Evolutionary conservation across 2,888 invertebrate species (phyloP), one percentile per base, ranked within the genome.

Genomic region (Sinhomidia bicolor): DNA sequence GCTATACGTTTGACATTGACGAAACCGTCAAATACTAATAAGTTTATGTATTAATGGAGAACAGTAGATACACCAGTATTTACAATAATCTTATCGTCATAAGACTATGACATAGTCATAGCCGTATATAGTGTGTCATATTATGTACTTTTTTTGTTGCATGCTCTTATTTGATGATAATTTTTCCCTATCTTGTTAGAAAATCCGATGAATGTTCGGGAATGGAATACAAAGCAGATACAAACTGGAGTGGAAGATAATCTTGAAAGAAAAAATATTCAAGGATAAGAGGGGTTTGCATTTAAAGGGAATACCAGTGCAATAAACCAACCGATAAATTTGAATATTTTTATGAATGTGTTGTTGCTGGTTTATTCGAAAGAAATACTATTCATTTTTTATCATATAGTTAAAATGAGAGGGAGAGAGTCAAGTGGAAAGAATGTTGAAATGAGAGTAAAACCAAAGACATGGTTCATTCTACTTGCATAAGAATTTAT

Each of bases 401-500:
- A 5, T 41, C 41, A 10, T 41, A 41, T 10, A 41, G 41, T 10
- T 41, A 41, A 41, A 41, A 41, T 41, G 41, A 41, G n/a, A n/a
- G n/a, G n/a, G n/a, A n/a, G n/a, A n/a, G n/a, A n/a, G n/a, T n/a
- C n/a, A n/a, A n/a, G n/a, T n/a, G n/a, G n/a, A n/a, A n/a, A n/a
- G n/a, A n/a, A n/a, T n/a, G n/a, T n/a, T n/a, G n/a, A n/a, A n/a
- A n/a, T n/a, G n/a, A n/a, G n/a, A n/a, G n/a, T n/a, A n/a, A n/a
- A n/a, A n/a, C n/a, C n/a, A n/a, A n/a, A n/a, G n/a, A n/a, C n/a
- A n/a, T n/a, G n/a, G n/a, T n/a, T n/a, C n/a, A n/a, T n/a, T n/a
- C n/a, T n/a, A n/a, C n/a, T n/a, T n/a, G n/a, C n/a, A n/a, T n/a
- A 71, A 71, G 41, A 57, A 51, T 65, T 6, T 71, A 41, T 20